Evolutionary conservation across 2,113 vertebrate species (phyloP), one percentile per base, ranked within the genome.

Genomic region (Clarias batrachus): DNA sequence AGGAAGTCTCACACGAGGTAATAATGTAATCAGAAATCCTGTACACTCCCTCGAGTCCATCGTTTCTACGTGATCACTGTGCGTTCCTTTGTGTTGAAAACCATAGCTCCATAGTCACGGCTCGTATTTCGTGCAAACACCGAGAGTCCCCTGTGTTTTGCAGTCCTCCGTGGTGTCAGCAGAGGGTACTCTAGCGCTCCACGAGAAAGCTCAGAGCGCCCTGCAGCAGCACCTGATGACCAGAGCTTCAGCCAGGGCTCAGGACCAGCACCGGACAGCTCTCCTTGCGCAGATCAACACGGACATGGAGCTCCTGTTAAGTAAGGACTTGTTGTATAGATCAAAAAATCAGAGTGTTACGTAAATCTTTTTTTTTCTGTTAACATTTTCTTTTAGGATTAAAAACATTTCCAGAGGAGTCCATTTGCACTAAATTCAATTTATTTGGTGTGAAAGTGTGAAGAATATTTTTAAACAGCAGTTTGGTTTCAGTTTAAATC

Each of bases 261-360:
- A 93, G 21, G 90, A 93, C 0, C 95, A 94, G 87, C 95, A 94
- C 81, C 95, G 94, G 85, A 92, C 96, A 62, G 91, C 96, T 0
- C 90, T 97, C 23, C 92, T 96, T 74, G 96, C 94, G 81, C 96
- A 96, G 92, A 95, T 97, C 93, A 96, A 92, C 93, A 96, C 96
- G 0, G 94, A 96, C 66, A 87, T 96, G 88, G 95, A 96, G 90
- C 90, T 91, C 21, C 78, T 91, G 65, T 25, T 79, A 2, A 87
- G 88, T 91, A 87, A 8, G 65, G 19, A 52, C 59, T 48, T 59
- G 9, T 21, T 6, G 3, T 11, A 25, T 0, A 14, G 30, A 37
- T 76, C 23, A 1, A 41, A 48, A 73, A 73, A 48, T 73, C 19
- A 4, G 19, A 73, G 13, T 73, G 9, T 11, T 23, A 73, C 21